These are phyloP conservation scores for Molothrus aeneus DNA, from an alignment of 2,797 vertebrate genomes.

Conservation along the genomic window DNA sequence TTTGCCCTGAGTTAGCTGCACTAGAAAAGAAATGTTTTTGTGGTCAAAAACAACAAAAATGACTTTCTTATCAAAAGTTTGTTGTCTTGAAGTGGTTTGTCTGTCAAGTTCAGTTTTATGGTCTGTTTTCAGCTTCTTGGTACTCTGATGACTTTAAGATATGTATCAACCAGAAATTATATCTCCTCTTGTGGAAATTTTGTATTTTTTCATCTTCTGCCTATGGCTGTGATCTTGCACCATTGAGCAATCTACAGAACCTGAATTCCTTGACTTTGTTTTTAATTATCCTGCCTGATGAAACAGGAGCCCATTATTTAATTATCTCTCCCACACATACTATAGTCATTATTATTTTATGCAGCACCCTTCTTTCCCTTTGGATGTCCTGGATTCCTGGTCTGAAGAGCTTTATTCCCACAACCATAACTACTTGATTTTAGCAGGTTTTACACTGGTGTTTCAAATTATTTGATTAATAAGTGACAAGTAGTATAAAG, in stretches of 20 bases:
- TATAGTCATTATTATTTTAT: neutral
- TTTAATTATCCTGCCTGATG: neutral
- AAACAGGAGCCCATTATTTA: neutral
- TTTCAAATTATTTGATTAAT: neutral
- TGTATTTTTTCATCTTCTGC: neutral
- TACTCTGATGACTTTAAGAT: neutral
- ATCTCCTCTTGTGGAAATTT: neutral
- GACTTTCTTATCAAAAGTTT: neutral
- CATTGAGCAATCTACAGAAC: neutral
- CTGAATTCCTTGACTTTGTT: neutral
- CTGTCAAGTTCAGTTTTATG: neutral
- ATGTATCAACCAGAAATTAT: neutral
- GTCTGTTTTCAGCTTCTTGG: neutral
- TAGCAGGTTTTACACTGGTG: neutral
- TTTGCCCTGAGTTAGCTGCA: neutral
- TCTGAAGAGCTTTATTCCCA: neutral
- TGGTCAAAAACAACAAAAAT: neutral
- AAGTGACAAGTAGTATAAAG: neutral
- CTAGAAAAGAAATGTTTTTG: neutral
- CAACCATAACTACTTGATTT: neutral
- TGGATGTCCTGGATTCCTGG: neutral
- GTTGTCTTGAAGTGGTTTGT: neutral
- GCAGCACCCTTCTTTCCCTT: neutral
- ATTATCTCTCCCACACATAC: rapidly evolving
- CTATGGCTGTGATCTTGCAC: neutral